A percentile compares a stretch with the other conserved stretches of the same genome.
Evolutionary conservation across 2,888 invertebrate genomes (phyloP).

Genomic region (Halictus ligatus): DNA sequence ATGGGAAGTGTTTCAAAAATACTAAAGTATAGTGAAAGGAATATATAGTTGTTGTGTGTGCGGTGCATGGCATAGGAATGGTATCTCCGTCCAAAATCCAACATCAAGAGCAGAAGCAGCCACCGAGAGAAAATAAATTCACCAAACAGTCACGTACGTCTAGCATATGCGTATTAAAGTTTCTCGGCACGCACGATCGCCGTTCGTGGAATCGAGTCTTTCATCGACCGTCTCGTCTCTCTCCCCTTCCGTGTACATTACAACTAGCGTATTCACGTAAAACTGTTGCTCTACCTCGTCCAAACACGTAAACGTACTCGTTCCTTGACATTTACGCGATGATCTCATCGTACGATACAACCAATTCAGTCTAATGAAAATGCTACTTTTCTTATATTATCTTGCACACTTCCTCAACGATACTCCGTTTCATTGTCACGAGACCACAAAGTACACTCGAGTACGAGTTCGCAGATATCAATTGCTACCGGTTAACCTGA

Average conservation of each 20-base stretch:
- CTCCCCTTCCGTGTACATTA: not conserved
- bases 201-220: not conserved
- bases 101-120: conserved; percentile 78
- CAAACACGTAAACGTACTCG: not conserved
- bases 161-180: conserved; percentile 23
- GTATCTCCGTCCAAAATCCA: conserved; percentile 84
- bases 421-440: not conserved
- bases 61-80: conserved; percentile 82
- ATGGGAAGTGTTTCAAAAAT: conserved; percentile 77
- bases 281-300: not conserved
- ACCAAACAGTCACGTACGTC: conserved; percentile 71
- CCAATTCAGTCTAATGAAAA: not conserved
- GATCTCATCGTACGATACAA: conserved; percentile 2
- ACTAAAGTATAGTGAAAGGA: conserved; percentile 67
- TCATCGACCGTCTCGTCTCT: not conserved
- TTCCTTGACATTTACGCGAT: conserved; percentile 21
- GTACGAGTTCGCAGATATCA: not conserved
- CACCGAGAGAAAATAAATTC: conserved; percentile 65
- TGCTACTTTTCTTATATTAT: not conserved
- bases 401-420: not conserved
- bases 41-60: conserved; percentile 71
- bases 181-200: not conserved
- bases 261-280: not conserved
- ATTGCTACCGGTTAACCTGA: not conserved
- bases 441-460: not conserved